Evolutionary conservation across 2,797 vertebrate species (phyloP), one percentile per base, ranked within the genome.

Genomic region (Aselliscus stoliczkanus): DNA sequence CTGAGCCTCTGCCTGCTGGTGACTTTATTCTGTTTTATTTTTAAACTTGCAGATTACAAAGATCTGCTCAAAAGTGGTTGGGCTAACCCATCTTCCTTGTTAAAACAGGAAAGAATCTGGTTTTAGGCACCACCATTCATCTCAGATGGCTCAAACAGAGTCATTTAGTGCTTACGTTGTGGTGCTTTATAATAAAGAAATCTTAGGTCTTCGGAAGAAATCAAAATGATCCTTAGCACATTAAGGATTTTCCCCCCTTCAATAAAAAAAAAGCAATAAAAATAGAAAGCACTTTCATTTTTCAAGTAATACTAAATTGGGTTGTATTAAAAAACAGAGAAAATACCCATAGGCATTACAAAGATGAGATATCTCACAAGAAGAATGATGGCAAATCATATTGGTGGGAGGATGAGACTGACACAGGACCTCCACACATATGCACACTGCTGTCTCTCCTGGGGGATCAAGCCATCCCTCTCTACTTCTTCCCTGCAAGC

Each of bases 101-200:
- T 64, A 37, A 82, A 85, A 75, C 0, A 79, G 11, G 58, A 60
- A 95, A 50, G 14, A 77, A 52, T 85, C 23, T 23, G 2, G 25
- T 85, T 95, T 97, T 92, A 90, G 64, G 31, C 56, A 18, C 1
- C 44, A 75, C 13, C 17, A 44, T 73, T 94, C 29, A 77, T 95
- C 29, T 92, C 37, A 72, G 9, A 42, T 69, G 23, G 5, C 31
- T 94, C 75, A 82, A n/a, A 60, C 20, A 92, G 62, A 77, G 29
- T 8, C 14, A 70, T 69, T 82, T 29, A 67, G 37, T 39, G 29
- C 1, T 44, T 72, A 73, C 23, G 4, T 29, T 20, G 42, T 34
- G 4, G 4, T 4, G 52, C 44, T 85, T 90, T 58, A 70, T 27
- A 91, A 70, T 77, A 81, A 90, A 83, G 15, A 12, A 44, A 89